Evolutionary conservation across 1,140 invertebrate genomes (phyloP).

Genomic region (Mycetomoellerius zeteki): DNA sequence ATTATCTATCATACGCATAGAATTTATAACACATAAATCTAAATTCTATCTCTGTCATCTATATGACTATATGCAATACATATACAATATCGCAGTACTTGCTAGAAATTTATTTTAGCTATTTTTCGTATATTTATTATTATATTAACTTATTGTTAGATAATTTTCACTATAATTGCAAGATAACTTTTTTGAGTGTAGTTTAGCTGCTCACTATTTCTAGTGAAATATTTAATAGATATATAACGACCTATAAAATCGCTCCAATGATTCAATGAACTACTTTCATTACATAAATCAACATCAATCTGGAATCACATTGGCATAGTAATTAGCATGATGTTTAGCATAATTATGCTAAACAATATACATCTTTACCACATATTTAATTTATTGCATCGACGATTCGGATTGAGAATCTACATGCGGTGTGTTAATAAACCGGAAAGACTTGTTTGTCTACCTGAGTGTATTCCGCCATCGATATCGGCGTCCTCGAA

Average conservation of each 20-base stretch:
- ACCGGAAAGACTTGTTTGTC: slow-evolving; percentile 23
- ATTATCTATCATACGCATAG: too few relatives aligned
- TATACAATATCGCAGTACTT: too few relatives aligned
- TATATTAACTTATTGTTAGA: too few relatives aligned
- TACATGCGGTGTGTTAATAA: neutral
- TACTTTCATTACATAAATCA: slow-evolving; percentile 1
- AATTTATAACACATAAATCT: too few relatives aligned
- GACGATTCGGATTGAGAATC: neutral
- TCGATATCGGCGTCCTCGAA: slow-evolving; percentile 87
- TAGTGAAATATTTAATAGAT: neutral
- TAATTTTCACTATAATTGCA: too few relatives aligned
- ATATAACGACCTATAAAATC: neutral
- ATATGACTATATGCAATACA: too few relatives aligned
- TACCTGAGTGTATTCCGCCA: slow-evolving; percentile 80
- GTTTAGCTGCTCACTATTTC: neutral
- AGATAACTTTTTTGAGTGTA: too few relatives aligned
- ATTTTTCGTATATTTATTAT: too few relatives aligned
- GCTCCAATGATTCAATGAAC: neutral
- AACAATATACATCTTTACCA: neutral
- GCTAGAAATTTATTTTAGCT: too few relatives aligned
- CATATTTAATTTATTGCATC: neutral
- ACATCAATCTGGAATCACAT: neutral
- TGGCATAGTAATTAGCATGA: neutral
- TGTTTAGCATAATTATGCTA: neutral
- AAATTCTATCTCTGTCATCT: too few relatives aligned